These are phyloP conservation scores for Amorpha juglandis DNA, from an alignment of 2,888 invertebrate genomes.

Conservation along the genomic window DNA sequence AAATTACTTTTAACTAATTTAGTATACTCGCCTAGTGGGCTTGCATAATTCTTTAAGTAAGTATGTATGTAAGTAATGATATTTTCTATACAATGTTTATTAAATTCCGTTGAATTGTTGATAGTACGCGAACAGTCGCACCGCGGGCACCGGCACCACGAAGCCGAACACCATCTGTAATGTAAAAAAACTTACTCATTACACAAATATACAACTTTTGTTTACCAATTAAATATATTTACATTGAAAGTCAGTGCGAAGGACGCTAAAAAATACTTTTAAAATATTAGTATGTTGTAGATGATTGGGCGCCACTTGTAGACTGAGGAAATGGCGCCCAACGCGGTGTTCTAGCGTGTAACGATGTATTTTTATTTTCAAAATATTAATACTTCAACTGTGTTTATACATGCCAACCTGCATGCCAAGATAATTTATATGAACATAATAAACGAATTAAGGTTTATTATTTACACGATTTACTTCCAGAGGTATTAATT, in stretches of 20 bases:
- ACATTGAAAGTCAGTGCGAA: too few relatives aligned
- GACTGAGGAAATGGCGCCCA: not conserved
- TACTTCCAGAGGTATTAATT: too few relatives aligned
- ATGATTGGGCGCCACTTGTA: not conserved
- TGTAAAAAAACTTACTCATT: constrained; percentile 28
- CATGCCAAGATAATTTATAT: too few relatives aligned
- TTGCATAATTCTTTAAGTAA: constrained; percentile 74
- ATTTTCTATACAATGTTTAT: constrained; percentile 78
- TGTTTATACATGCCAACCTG: too few relatives aligned
- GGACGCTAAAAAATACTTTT: too few relatives aligned
- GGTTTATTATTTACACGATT: too few relatives aligned
- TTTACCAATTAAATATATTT: too few relatives aligned
- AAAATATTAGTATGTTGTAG: too few relatives aligned
- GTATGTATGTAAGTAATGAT: constrained; percentile 73
- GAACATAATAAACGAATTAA: too few relatives aligned
- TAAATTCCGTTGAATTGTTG: constrained; percentile 80
- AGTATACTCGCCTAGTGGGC: constrained; percentile 85
- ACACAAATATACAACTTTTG: not conserved
- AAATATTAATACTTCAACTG: too few relatives aligned
- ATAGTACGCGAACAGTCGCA: constrained; percentile 71
- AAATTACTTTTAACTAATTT: constrained; percentile 87
- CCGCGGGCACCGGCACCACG: constrained; percentile 57
- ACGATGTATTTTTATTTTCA: too few relatives aligned
- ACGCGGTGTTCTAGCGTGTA: not conserved
- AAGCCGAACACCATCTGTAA: constrained; percentile 61